Base-by-base conservation (phyloP, 2,113 vertebrate genomes). In the Piprites chloris region DNA sequence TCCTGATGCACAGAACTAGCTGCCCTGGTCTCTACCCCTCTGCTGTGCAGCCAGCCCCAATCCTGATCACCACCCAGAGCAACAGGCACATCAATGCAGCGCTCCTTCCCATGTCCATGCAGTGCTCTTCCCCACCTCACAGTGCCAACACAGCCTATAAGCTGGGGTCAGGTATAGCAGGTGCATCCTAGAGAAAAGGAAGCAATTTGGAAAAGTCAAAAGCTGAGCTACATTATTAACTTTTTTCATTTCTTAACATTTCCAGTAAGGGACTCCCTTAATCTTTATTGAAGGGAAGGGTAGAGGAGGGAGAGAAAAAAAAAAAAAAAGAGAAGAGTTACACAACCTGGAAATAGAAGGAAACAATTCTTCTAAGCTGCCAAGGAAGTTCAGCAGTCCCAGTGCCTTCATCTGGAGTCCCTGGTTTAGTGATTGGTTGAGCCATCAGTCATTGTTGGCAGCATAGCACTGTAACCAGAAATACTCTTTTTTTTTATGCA, bases 401-500 rank as follows among this genome's bases (percentile, higher is more conserved):
- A 39, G 12, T 50, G 35, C 35, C 55, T 66, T 73, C 28, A 65
- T 41, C 32, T 55, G 26, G 9, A 80, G 20, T 50, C 9, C 32
- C 32, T 6, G 3, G 7, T 44, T 73, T 32, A 58, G 30, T 39
- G 52, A 47, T 26, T 46, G 18, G 18, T 20, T 65, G 41, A 80
- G 55, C 50, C 74, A 33, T 32, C 9, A 68, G 23, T 59, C 20
- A 37, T 3, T 59, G 30, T 11, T 79, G 41, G 14, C 33, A 68
- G 33, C 1, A 4, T 66, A 69, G 65, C 20, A 37, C 9, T 1
- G 0, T 23, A 44, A 74, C n/a, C 18, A 71, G 21, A 74, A 73
- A 65, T 14, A 13, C 2, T 23, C 19, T 14, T 5, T 33, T 5
- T 32, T 85, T 94, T 62, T 9, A n/a, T 46, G 14, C 11, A 35